Percentiles rank a stretch among this genome's conserved stretches.
Conservation (phyloP, 2,888 invertebrate genomes). For the Cheilosia vulpina region DNA sequence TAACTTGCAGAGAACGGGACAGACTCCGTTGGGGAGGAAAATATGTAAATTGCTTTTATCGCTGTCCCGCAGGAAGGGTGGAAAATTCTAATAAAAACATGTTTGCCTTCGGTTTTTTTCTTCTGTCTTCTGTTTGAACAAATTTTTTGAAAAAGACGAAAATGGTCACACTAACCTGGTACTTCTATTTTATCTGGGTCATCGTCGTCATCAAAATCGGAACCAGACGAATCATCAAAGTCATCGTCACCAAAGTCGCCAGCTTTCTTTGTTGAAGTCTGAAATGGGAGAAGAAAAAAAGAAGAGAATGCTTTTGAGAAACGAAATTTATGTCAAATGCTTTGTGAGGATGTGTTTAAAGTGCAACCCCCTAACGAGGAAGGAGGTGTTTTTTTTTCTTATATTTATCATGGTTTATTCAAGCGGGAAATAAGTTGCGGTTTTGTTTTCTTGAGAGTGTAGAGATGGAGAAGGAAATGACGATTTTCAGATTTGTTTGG, state of each 20-base stretch:
- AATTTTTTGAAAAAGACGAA: conserved; percentile 10
- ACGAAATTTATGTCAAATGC: conserved; percentile 24
- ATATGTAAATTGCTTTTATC: conserved; percentile 52
- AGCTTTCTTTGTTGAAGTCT: conserved; percentile 79
- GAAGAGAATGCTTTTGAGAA: conserved; percentile 3
- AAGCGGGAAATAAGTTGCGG: background rate
- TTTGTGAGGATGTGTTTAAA: background rate
- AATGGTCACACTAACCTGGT: conserved; percentile 87
- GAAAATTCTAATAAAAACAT: conserved; percentile 2
- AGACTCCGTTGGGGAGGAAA: conserved; percentile 20
- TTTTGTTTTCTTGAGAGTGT: background rate
- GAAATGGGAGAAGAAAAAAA: conserved; percentile 55
- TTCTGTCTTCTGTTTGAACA: conserved; percentile 1
- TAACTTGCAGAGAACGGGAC: conserved; percentile 18
- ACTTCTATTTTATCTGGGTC: conserved; percentile 97
- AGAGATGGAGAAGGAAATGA: background rate
- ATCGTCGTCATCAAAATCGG: conserved; percentile 93
- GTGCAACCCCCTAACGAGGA: background rate
- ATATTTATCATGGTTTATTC: background rate
- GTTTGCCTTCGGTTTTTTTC: background rate
- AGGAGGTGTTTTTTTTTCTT: background rate
- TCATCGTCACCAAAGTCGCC: conserved; percentile 83
- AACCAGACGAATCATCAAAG: conserved; percentile 85
- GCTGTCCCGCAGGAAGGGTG: conserved; percentile 17
- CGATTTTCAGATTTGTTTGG: background rate